Percentiles rank a stretch among this genome's conserved stretches.
Conservation (phyloP, 2,113 vertebrate genomes). For the Nipponia nippon region DNA sequence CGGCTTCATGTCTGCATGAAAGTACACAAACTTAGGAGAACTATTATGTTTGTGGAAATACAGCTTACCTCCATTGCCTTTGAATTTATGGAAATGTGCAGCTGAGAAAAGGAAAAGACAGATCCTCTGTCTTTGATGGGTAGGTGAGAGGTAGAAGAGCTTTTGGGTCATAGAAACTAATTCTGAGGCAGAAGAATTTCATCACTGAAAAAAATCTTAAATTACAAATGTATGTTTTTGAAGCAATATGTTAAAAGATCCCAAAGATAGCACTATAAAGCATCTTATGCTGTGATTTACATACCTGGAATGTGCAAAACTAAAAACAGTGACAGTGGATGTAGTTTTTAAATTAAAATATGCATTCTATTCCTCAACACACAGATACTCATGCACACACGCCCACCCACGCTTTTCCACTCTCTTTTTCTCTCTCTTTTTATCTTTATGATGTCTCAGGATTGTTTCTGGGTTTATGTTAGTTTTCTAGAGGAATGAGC, state of each 20-base stretch:
- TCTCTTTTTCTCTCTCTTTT: background rate
- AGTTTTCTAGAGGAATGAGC: background rate
- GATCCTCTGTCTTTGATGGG: background rate
- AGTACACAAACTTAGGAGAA: background rate
- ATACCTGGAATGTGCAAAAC: background rate
- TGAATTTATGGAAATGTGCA: background rate
- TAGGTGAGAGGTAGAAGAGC: background rate
- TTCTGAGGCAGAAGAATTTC: background rate
- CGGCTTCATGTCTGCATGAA: background rate
- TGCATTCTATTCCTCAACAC: background rate
- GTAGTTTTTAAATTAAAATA: background rate
- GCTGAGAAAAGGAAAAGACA: background rate
- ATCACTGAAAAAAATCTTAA: background rate
- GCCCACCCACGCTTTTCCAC: background rate
- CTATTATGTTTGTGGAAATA: background rate
- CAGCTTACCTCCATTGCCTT: background rate
- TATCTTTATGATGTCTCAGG: background rate
- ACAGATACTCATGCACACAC: fast-evolving
- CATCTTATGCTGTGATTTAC: background rate
- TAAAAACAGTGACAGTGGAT: background rate
- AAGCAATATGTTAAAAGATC: background rate
- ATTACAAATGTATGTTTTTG: background rate
- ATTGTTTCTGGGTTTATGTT: background rate
- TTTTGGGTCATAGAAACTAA: background rate
- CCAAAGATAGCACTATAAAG: background rate